Evolutionary conservation across 2,888 invertebrate genomes (phyloP).

Genomic region (Danaus chrysippus): DNA sequence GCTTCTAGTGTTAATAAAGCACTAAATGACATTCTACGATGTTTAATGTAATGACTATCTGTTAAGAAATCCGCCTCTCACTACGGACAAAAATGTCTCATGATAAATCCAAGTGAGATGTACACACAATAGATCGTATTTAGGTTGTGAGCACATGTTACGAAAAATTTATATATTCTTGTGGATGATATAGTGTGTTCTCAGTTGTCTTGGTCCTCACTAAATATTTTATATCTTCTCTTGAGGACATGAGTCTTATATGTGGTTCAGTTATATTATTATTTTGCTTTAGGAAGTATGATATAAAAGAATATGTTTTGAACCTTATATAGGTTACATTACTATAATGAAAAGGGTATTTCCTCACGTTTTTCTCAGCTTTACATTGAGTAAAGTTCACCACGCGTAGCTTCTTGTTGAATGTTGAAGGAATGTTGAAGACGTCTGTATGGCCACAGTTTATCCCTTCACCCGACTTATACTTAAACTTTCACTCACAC

Average conservation of each 20-base stretch:
- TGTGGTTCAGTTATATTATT: not conserved
- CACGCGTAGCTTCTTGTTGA: too few species aligned
- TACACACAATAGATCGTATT: slow-evolving; percentile 3
- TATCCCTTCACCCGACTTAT: not conserved
- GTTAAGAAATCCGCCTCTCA: not conserved
- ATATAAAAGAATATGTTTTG: too few species aligned
- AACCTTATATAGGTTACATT: too few species aligned
- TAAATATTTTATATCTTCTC: slow-evolving; percentile 19
- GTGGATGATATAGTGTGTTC: slow-evolving; percentile 12
- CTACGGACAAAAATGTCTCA: not conserved
- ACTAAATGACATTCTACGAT: not conserved
- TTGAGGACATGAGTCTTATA: not conserved
- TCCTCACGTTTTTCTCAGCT: too few species aligned
- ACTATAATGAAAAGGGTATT: too few species aligned
- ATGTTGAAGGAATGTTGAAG: too few species aligned
- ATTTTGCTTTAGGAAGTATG: not conserved
- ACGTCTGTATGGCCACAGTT: not conserved
- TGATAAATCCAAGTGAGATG: not conserved
- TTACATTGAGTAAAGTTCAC: too few species aligned
- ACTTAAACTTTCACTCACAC: slow-evolving; percentile 3
- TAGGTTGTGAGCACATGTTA: slow-evolving; percentile 9
- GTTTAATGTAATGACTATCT: not conserved
- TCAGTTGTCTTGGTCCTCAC: slow-evolving; percentile 16
- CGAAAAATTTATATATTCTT: slow-evolving; percentile 16
- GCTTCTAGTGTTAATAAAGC: slow-evolving; percentile 8